Evolutionary conservation across 2,888 invertebrate species (phyloP), one percentile per base, ranked within the genome.

Genomic region (Drosophila setosimentum): DNA sequence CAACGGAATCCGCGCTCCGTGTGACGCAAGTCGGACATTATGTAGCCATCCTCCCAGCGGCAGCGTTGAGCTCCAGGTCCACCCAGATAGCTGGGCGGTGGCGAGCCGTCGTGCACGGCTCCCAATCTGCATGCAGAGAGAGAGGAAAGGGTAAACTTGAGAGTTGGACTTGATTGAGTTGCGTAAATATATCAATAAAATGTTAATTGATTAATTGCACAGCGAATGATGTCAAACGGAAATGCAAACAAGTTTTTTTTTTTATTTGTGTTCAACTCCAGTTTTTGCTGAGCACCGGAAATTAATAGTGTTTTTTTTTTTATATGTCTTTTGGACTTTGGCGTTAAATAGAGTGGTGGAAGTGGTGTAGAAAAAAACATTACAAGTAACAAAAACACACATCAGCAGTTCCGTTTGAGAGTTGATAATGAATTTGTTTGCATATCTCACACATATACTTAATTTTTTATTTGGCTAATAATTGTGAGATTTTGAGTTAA

Each of bases 101-200:
- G 98, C 80, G 98, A 98, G 58, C 98, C 98, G 92, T 98, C 98
- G 93, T 98, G 98, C n/a, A 98, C 98, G 86, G 98, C 98, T 74
- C 98, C 98, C 92, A 98, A 93, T 93, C 98, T 98, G 86, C 53
- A 55, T 48, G 11, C 27, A n/a, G 6, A 3, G 11, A 18, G 18
- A 27, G 35, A n/a, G n/a, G 7, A 10, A 33, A 18, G 18, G 63
- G 62, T 64, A 42, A 40, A 13, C 3, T 57, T 53, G 18, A n/a
- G 55, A 37, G 29, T 40, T 42, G 33, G 24, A 48, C 11, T 65
- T 27, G 61, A 68, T 76, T 68, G 65, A 71, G 71, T 63, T 61
- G 64, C 68, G 45, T 61, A 60, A 68, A 80, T 72, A 72, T 72
- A 73, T 66, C 60, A 48, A 32, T 29, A 75, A 82, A 68, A 82